These are phyloP conservation scores for Muntiacus reevesi DNA, from an alignment of 2,113 vertebrate genomes.

Conservation along the genomic window DNA sequence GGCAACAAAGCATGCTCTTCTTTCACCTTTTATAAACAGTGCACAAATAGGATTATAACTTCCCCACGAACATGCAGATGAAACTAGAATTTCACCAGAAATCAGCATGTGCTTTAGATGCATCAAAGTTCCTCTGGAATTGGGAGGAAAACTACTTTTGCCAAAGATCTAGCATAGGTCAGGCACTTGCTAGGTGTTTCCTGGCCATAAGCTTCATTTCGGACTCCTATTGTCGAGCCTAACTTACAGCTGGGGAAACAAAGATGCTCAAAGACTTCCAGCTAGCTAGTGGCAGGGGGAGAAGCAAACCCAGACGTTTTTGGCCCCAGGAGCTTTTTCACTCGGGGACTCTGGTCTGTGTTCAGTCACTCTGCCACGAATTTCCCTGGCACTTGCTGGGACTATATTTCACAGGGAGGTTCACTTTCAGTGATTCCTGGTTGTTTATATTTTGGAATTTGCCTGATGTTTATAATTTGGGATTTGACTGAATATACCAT, in stretches of 20 bases:
- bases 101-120: not conserved
- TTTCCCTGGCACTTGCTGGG: not conserved
- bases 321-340: not conserved
- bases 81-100: not conserved
- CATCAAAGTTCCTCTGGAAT: not conserved
- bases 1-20: not conserved
- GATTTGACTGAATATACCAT: not conserved
- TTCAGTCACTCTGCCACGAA: not conserved
- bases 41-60: not conserved
- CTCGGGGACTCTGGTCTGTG: not conserved
- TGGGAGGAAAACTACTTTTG: not conserved
- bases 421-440: not conserved
- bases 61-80: not conserved
- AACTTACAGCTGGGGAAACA: not conserved
- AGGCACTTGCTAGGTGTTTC: not conserved
- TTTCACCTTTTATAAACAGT: not conserved
- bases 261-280: not conserved
- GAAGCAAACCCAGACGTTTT: not conserved
- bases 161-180: not conserved
- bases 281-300: not conserved
- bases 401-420: not conserved
- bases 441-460: not conserved
- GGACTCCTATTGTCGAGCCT: not conserved
- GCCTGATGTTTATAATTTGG: not conserved
- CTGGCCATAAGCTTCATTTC: not conserved